Base-by-base conservation (phyloP, 2,113 vertebrate genomes). In the Siphamia tubifer region DNA sequence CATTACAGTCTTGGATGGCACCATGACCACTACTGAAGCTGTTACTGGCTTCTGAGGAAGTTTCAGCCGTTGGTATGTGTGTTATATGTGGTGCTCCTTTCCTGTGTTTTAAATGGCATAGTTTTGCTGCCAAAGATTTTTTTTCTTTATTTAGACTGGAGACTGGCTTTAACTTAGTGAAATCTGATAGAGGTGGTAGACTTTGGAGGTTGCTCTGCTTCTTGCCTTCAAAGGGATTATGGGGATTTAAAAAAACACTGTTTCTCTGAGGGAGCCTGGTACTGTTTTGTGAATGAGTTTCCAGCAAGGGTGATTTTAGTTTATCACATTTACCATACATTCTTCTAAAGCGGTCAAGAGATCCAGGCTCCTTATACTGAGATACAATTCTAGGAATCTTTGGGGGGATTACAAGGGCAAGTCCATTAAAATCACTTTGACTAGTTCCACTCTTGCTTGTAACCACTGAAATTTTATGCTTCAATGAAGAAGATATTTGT, bases 321-420 rank as follows among this genome's bases (percentile, higher is more conserved):
- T 74, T 47, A 45, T 49, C 21, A 40, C 75, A 45, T 39, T 87
- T 93, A 12, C 92, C 93, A 77, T 93, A 96, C 0, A 69, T 81
- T 77, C 94, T 95, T 83, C 93, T 94, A 83, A 99, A 99, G 74
- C 85, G 94, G 63, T 98, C 96, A 49, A 99, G 92, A 0, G 96
- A 96, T 32, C 94, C 94, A 20, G 88, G 44, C 13, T 93, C 91
- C 9, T 77, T 65, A 61, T 62, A 63, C 54, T 94, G 79, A 25
- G 68, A 17, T 17, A 19, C 43, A 5, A 81, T 35, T 44, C 63
- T 88, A 10, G 71, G 16, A 10, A 85, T 64, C 63, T 92, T 90
- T 17, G 67, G 53, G 4, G 69, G 70, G 16, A 63, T 8, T 1
- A 17, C 8, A 30, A 49, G 8, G 44, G 24, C 16, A 39, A 8